A percentile compares a stretch with the other conserved stretches of the same genome.
phyloP scores from a whole-genome alignment of 2,797 vertebrate genomes.

The Onychomys torridus region DNA sequence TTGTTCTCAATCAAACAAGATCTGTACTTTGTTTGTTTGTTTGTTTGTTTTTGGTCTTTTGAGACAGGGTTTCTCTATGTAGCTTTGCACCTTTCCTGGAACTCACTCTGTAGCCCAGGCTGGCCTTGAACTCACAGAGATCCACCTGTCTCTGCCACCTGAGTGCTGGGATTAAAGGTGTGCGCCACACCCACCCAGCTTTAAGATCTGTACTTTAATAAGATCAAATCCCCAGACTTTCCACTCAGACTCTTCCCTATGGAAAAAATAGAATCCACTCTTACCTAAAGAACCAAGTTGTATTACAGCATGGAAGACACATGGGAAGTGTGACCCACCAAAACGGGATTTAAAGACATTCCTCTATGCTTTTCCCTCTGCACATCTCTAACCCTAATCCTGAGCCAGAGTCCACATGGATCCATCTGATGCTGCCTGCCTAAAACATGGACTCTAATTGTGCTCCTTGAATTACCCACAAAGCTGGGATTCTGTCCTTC shows the following conservation, averaged over 20 bases:
- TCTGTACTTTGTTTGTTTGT: background rate
- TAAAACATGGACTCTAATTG: background rate
- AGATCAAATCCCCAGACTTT: conserved; percentile 6
- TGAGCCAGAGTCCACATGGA: background rate
- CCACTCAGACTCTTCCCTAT: background rate
- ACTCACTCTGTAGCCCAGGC: too few relatives aligned
- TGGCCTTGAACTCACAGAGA: too few relatives aligned
- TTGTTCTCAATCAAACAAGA: background rate
- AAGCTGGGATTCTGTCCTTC: background rate
- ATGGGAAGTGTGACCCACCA: background rate
- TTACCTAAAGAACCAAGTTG: background rate
- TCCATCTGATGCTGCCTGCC: background rate
- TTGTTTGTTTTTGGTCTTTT: too few relatives aligned
- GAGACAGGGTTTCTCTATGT: too few relatives aligned
- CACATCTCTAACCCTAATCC: background rate
- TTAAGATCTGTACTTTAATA: conserved; percentile 18
- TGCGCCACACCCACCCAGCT: too few relatives aligned
- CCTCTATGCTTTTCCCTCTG: background rate
- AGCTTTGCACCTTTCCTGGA: too few relatives aligned
- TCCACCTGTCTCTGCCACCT: too few relatives aligned
- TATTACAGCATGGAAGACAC: background rate
- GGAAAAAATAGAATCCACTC: background rate
- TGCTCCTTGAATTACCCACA: background rate
- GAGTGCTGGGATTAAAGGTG: too few relatives aligned
- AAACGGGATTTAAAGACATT: background rate